These are phyloP conservation scores for Macquaria ambigua DNA, from an alignment of 2,113 vertebrate species.

Conservation along the genomic window DNA sequence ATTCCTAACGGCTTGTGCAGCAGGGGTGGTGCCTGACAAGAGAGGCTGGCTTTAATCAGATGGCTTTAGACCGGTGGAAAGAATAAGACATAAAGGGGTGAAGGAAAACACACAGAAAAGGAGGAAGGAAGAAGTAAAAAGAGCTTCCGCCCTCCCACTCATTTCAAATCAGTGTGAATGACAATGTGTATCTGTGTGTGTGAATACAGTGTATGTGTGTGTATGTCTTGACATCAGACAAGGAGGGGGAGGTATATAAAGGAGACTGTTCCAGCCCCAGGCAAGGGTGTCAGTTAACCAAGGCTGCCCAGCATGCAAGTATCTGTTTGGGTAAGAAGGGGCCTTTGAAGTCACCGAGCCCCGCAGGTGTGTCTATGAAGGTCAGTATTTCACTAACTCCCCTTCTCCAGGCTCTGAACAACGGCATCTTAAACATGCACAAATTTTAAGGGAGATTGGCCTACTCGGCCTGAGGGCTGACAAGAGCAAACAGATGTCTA, in stretches of 20 bases:
- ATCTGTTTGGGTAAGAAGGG: conserved; percentile 68
- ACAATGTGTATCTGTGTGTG: conserved; percentile 34
- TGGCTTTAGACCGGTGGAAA: conserved; percentile 62
- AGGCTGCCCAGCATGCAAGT: conserved; percentile 73
- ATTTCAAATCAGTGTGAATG: conserved; percentile 57
- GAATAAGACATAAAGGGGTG: conserved; percentile 56
- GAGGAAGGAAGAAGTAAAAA: conserved; percentile 53
- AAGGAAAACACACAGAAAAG: conserved; percentile 56
- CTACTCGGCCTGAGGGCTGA: conserved; percentile 71
- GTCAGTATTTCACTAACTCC: conserved; percentile 72
- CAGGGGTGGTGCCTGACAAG: conserved; percentile 69
- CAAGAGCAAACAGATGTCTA: conserved; percentile 87
- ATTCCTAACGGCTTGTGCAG: conserved; percentile 78
- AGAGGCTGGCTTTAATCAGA: conserved; percentile 80
- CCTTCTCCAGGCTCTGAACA: conserved; percentile 59
- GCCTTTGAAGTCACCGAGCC: conserved; percentile 81
- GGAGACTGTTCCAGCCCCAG: conserved; percentile 64
- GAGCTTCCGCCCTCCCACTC: conserved; percentile 50
- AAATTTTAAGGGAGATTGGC: conserved; percentile 71
- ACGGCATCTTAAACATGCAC: conserved; percentile 83
- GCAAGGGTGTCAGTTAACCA: conserved; percentile 79
- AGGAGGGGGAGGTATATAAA: conserved; percentile 31
- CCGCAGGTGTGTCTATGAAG: conserved; percentile 83
- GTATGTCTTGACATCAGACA: conserved; percentile 35
- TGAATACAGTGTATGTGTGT: conserved; percentile 13